A percentile compares a stretch with the other conserved stretches of the same genome.
These are phyloP conservation scores for Corythucha ciliata DNA, from an alignment of 2,888 invertebrate species.

Conservation along the genomic window DNA sequence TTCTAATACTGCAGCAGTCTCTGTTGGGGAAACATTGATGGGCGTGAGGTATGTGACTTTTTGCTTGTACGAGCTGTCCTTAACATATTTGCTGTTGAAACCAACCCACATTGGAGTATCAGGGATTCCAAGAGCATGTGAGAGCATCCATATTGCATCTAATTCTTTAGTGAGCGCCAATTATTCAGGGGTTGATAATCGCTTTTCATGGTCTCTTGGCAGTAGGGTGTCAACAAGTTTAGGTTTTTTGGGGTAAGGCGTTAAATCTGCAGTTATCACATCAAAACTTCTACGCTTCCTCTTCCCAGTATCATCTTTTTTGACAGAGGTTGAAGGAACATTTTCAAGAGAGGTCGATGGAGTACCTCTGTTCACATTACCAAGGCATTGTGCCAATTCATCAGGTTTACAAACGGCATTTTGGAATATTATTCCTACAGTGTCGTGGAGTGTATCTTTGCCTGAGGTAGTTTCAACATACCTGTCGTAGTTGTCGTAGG, in stretches of 20 bases:
- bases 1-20: not conserved
- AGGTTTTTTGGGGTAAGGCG: not conserved
- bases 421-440: conserved; percentile 16
- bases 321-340: too few relatives aligned
- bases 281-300: not conserved
- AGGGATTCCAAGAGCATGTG: not conserved
- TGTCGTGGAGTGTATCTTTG: conserved; percentile 40
- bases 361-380: too few relatives aligned
- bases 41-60: not conserved
- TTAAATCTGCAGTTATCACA: not conserved
- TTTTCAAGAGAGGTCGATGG: too few relatives aligned
- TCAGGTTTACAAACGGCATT: too few relatives aligned
- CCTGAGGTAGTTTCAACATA: conserved; percentile 38
- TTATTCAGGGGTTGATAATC: not conserved
- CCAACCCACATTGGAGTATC: not conserved
- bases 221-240: not conserved
- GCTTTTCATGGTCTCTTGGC: not conserved
- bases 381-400: too few relatives aligned
- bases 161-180: too few relatives aligned
- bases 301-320: too few relatives aligned
- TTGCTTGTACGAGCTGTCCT: not conserved
- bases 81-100: not conserved
- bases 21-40: not conserved
- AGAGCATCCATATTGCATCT: not conserved
- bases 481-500: conserved; percentile 37